Conservation (phyloP, 1,140 invertebrate species). For the Diuraphis noxia region DNA sequence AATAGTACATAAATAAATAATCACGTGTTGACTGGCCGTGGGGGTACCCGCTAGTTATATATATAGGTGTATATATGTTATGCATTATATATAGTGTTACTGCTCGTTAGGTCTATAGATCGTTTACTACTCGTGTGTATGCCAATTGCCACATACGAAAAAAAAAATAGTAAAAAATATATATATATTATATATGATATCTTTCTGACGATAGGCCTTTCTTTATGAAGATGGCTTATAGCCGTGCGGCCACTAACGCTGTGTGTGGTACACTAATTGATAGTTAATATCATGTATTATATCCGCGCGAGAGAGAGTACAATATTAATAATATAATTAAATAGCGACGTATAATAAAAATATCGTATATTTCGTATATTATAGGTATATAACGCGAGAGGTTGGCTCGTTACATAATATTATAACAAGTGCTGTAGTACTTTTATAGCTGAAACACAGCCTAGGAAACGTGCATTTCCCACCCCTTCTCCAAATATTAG, state of each 20-base stretch:
- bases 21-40: neutral
- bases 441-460: neutral
- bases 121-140: neutral
- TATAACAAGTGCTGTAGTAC: neutral
- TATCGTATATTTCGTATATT: slow-evolving; percentile 9
- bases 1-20: too few species aligned
- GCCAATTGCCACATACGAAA: neutral
- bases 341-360: neutral
- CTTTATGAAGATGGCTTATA: neutral
- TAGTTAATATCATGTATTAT: neutral
- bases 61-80: neutral
- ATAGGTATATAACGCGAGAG: neutral
- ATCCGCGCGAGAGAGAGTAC: neutral
- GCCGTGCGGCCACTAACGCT: neutral
- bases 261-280: neutral
- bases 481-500: too few species aligned
- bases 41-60: neutral
- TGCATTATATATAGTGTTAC: neutral
- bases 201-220: neutral
- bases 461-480: neutral
- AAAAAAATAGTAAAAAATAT: neutral
- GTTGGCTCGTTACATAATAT: neutral
- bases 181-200: neutral
- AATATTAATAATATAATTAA: neutral
- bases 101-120: neutral